Evolutionary conservation across 2,888 invertebrate genomes (phyloP).

Genomic region (Gibbula magus): DNA sequence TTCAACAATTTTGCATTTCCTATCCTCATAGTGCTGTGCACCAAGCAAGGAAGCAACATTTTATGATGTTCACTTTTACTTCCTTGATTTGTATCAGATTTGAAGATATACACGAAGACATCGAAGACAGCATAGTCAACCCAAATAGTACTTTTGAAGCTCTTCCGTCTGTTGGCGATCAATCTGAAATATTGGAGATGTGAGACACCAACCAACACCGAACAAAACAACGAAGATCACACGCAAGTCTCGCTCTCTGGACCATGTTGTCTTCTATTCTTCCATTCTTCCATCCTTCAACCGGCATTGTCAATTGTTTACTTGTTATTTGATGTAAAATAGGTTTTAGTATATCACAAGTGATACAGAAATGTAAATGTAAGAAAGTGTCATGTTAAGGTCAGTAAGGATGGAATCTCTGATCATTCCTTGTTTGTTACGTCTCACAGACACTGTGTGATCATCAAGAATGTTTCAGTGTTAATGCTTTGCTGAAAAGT

Average conservation of each 20-base stretch:
- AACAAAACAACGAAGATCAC: neutral
- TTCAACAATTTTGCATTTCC: no score
- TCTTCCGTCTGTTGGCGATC: conserved; percentile 49
- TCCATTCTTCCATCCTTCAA: neutral
- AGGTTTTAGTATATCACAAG: no score
- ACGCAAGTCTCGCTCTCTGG: neutral
- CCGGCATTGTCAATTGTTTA: neutral
- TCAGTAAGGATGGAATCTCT: no score
- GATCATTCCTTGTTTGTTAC: no score
- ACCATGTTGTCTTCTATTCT: neutral
- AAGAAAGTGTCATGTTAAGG: no score
- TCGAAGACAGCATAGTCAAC: conserved; percentile 57
- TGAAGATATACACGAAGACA: conserved; percentile 61
- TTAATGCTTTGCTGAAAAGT: no score
- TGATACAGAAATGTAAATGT: no score
- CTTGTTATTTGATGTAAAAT: neutral
- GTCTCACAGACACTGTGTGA: no score
- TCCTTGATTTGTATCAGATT: conserved; percentile 44
- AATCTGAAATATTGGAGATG: conserved; percentile 50
- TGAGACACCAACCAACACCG: conserved; percentile 27
- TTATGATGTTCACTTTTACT: no score
- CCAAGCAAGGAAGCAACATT: no score
- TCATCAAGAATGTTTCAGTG: no score
- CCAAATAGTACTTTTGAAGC: conserved; percentile 42
- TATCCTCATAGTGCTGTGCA: no score